These are phyloP conservation scores for Odontesthes bonariensis DNA, from an alignment of 2,113 vertebrate genomes.

Conservation along the genomic window DNA sequence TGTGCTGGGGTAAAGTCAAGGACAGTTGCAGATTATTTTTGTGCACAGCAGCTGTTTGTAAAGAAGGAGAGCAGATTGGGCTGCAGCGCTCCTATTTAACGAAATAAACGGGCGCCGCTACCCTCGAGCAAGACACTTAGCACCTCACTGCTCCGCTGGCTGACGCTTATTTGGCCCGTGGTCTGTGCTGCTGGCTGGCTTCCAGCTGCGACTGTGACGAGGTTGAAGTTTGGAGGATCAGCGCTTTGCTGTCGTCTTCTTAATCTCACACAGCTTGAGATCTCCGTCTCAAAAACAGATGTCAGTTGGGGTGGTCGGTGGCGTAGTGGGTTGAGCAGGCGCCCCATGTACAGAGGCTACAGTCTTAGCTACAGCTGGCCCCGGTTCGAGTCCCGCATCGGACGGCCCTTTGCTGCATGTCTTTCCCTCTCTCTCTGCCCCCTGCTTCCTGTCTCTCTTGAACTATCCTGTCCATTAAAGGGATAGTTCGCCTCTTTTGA, in stretches of 20 bases:
- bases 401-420: too few species aligned
- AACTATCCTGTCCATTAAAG: too few species aligned
- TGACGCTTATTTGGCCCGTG: conserved; percentile 29
- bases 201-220: conserved; percentile 33
- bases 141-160: conserved; percentile 37
- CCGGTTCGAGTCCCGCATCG: too few species aligned
- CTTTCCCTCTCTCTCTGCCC: too few species aligned
- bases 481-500: too few species aligned
- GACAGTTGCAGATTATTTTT: conserved; percentile 3
- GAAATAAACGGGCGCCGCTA: conserved; percentile 23
- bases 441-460: too few species aligned
- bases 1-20: not conserved
- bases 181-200: conserved; percentile 27
- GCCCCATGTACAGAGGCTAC: too few species aligned
- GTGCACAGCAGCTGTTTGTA: not conserved
- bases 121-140: conserved; percentile 51
- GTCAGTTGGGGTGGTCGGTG: too few species aligned
- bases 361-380: too few species aligned
- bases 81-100: conserved; percentile 32
- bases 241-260: conserved; percentile 11
- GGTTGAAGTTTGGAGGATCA: conserved; percentile 27
- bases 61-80: conserved; percentile 21
- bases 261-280: conserved; percentile 21
- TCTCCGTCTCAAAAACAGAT: conserved; percentile 35
- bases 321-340: too few species aligned